Evolutionary conservation across 2,888 invertebrate species (phyloP).

Genomic region (Venustoraphidia nigricollis): DNA sequence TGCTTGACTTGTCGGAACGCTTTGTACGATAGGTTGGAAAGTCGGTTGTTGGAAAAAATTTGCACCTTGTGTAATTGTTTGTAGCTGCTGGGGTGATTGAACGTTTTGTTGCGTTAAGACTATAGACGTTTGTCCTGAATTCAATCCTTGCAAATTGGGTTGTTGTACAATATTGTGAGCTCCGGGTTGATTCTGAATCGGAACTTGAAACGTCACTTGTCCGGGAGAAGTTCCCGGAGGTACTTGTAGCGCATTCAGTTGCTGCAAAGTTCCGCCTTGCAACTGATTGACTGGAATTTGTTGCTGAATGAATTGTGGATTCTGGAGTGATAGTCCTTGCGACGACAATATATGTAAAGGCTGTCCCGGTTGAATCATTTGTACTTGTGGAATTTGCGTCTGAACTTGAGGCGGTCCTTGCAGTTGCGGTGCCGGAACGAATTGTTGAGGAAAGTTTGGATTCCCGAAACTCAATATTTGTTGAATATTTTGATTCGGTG

Average conservation of each 20-base stretch:
- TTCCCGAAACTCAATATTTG: background rate
- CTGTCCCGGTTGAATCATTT: slow-evolving; percentile 2
- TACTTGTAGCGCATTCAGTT: background rate
- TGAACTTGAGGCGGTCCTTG: background rate
- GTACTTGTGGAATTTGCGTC: slow-evolving; percentile 2
- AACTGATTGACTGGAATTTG: background rate
- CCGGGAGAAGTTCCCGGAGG: background rate
- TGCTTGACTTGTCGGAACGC: background rate
- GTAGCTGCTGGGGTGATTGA: slow-evolving; percentile 1
- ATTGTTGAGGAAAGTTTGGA: background rate
- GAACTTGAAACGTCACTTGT: slow-evolving; percentile 5
- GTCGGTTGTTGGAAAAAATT: slow-evolving; percentile 3
- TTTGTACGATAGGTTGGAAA: slow-evolving; percentile 2
- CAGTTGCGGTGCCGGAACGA: slow-evolving; percentile 1
- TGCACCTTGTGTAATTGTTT: background rate
- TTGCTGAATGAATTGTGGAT: slow-evolving; percentile 1
- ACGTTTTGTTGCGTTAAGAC: slow-evolving; percentile 3
- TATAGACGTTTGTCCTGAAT: background rate
- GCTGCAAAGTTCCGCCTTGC: slow-evolving; percentile 1
- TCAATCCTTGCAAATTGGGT: background rate
- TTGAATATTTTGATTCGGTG: background rate
- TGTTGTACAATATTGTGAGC: background rate
- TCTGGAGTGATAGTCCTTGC: slow-evolving; percentile 3
- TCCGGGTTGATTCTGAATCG: slow-evolving; percentile 2
- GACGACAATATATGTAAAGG: slow-evolving; percentile 4